phyloP scores from a whole-genome alignment of 2,888 invertebrate genomes.

The Pelosia muscerda region DNA sequence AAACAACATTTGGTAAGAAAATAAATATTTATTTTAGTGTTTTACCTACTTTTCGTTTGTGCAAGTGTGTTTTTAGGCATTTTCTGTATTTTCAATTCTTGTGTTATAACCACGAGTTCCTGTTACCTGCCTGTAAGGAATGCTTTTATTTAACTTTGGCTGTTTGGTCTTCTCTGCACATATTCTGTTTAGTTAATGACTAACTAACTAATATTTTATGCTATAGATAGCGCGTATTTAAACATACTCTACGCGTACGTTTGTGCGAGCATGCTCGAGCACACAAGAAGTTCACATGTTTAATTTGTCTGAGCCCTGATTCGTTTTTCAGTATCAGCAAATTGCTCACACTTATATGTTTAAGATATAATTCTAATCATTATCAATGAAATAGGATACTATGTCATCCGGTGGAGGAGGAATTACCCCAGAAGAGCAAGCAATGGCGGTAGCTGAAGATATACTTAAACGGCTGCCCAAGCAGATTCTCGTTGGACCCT shows the following conservation, averaged over 20 bases:
- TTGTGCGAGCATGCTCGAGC: too few relatives aligned
- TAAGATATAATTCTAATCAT: neutral
- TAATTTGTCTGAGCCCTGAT: too few relatives aligned
- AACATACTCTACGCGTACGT: too few relatives aligned
- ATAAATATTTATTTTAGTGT: slow-evolving; percentile 20
- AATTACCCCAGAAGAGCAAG: slow-evolving; percentile 92
- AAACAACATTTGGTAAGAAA: slow-evolving; percentile 75
- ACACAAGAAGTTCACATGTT: too few relatives aligned
- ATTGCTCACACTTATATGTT: neutral
- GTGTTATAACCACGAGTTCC: neutral
- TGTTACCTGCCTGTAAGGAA: neutral
- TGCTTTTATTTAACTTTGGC: neutral
- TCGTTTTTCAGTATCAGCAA: neutral
- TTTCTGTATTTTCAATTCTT: neutral
- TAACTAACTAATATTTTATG: too few relatives aligned
- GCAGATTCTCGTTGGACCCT: slow-evolving; percentile 89
- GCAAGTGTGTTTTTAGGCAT: neutral
- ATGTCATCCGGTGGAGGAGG: slow-evolving; percentile 87
- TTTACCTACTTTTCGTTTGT: neutral
- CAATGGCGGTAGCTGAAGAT: slow-evolving; percentile 92
- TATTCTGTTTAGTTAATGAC: too few relatives aligned
- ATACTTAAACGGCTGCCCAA: slow-evolving; percentile 92
- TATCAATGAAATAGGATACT: slow-evolving; percentile 84
- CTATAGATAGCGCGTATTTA: too few relatives aligned
- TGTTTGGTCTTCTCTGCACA: neutral